Percentiles rank a stretch among this genome's conserved stretches.
These are phyloP conservation scores for Falco biarmicus DNA, from an alignment of 2,797 vertebrate genomes.

Conservation along the genomic window DNA sequence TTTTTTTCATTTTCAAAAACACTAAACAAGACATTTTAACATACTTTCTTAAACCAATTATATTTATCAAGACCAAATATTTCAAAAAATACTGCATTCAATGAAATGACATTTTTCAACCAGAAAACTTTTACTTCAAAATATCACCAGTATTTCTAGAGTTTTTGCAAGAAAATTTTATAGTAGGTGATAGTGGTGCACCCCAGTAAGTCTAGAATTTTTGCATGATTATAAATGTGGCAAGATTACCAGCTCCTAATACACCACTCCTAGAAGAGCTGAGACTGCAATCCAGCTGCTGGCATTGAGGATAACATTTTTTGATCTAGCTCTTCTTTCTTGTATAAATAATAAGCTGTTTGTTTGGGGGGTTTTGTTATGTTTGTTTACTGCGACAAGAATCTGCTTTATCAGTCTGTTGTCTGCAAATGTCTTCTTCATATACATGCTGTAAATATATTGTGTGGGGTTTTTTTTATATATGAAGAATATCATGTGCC, in stretches of 20 bases:
- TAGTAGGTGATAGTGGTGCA: neutral
- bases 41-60: neutral
- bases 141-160: neutral
- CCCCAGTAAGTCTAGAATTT: neutral
- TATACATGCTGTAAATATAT: neutral
- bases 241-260: neutral
- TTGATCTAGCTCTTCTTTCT: neutral
- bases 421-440: neutral
- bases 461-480: neutral
- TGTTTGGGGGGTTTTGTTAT: neutral
- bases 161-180: neutral
- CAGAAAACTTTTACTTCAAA: neutral
- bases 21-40: neutral
- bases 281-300: neutral
- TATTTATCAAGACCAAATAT: neutral
- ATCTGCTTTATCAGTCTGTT: neutral
- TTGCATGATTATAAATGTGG: neutral
- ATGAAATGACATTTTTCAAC: neutral
- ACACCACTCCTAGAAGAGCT: neutral
- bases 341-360: neutral
- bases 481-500: neutral
- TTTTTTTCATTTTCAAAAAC: neutral
- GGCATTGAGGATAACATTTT: neutral
- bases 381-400: neutral
- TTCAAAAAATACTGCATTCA: neutral